phyloP scores from a whole-genome alignment of 2,888 invertebrate species.

The Lithosia quadra region DNA sequence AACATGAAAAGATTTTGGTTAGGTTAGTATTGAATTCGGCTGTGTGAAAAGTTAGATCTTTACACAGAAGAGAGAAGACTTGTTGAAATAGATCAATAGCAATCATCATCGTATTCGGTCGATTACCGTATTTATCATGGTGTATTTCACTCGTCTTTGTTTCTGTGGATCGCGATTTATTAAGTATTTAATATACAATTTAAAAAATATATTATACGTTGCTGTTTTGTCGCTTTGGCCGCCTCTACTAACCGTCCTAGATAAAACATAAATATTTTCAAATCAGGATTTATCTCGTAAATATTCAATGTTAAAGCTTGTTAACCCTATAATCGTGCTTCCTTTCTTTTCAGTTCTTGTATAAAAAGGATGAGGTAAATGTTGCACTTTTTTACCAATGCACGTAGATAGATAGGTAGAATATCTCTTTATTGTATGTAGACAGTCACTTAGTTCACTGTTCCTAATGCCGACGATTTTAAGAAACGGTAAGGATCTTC shows the following conservation, averaged over 20 bases:
- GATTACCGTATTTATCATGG: too few species aligned
- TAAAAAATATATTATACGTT: not conserved
- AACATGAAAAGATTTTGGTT: not conserved
- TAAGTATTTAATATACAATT: too few species aligned
- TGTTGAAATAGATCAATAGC: not conserved
- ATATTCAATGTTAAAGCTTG: conserved; percentile 53
- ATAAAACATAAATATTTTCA: conserved; percentile 1
- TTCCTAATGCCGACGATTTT: not conserved
- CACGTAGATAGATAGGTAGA: conserved; percentile 29
- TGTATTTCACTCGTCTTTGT: too few species aligned
- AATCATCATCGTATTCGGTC: not conserved
- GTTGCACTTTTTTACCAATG: conserved; percentile 51
- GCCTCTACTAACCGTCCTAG: conserved; percentile 1
- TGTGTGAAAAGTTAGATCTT: too few species aligned
- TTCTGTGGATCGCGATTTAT: too few species aligned
- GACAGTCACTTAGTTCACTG: not conserved
- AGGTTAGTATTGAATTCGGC: not conserved
- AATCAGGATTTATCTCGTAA: conserved; percentile 24
- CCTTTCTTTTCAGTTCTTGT: conserved; percentile 78
- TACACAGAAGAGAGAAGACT: not conserved
- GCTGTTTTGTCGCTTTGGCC: conserved; percentile 21
- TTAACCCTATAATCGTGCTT: conserved; percentile 54
- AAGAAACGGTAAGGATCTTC: not conserved
- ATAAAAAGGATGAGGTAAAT: conserved; percentile 80
- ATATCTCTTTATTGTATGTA: conserved; percentile 12